Base-by-base conservation (phyloP, 2,113 vertebrate species). In the Onychostoma macrolepis region DNA sequence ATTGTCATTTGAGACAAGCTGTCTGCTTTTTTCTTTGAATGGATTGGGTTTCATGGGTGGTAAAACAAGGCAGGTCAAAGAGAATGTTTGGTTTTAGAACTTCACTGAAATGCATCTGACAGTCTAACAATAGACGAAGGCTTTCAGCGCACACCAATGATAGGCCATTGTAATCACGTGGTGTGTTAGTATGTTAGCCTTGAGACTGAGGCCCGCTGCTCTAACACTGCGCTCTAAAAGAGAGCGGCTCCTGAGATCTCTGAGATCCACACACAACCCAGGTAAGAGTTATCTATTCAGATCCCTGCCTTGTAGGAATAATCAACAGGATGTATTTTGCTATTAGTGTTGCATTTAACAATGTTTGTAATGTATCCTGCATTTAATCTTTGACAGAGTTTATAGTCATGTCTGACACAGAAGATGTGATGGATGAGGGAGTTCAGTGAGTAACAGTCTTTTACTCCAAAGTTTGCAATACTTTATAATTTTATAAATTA, bases 401-500 rank as follows among this genome's bases (percentile, higher is more conserved):
- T 80, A 91, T 91, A 90, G 71, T 82, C 28, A 96, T 96, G 95
- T 94, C 94, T 74, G 94, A 95, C 90, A 88, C 91, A 74, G 94
- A 95, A 28, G 95, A 94, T 19, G 88, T 92, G 28, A 9, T 87
- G 77, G 90, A 90, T 21, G 94, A 93, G 79, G 92, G 92, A 19
- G 86, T 85, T 87, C 92, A 90, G 95, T 96, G 91, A 74, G 95
- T 95, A 48, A 38, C 80, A 53, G 7, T 71, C 17, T 88, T 78
- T 78, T 50, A 79, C 10, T 56, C 10, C 2, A 2, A 30, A 3
- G 11, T 81, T 63, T 45, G n/a, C 38, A 56, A 21, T 28, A n/a
- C 12, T 50, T 61, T 50, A 15, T 5, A 26, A n/a, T 50, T 30
- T 28, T 7, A 48, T 48, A 2, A 48, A 12, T 48, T 50, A 50